Evolutionary conservation across 2,888 invertebrate species (phyloP).

Genomic region (Apodemia mormo): DNA sequence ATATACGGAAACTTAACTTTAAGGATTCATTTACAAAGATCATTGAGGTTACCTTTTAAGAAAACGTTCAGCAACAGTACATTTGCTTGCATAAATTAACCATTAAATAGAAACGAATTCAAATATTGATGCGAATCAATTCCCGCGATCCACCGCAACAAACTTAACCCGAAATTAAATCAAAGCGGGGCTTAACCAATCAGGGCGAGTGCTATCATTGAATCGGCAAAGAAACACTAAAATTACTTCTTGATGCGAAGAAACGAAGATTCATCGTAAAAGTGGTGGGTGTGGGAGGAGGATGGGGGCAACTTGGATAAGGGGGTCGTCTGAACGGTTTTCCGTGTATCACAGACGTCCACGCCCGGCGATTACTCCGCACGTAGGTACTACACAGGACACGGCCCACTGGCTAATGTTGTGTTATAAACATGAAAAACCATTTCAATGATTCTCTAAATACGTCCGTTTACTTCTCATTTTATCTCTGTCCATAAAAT

Average conservation of each 20-base stretch:
- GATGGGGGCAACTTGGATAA: slow-evolving; percentile 41
- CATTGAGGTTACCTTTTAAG: neutral
- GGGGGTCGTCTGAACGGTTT: slow-evolving; percentile 78
- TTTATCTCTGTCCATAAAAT: slow-evolving; percentile 23
- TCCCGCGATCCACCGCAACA: slow-evolving; percentile 70
- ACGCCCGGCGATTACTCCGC: slow-evolving; percentile 66
- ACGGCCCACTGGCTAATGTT: slow-evolving; percentile 67
- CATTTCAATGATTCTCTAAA: slow-evolving; percentile 76
- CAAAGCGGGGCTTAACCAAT: slow-evolving; percentile 81
- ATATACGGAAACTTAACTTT: too few species aligned
- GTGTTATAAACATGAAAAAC: slow-evolving; percentile 79
- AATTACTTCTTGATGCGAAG: slow-evolving; percentile 82
- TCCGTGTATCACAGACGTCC: slow-evolving; percentile 72
- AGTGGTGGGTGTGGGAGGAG: slow-evolving; percentile 64
- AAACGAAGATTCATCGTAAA: slow-evolving; percentile 82
- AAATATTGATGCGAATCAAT: slow-evolving; percentile 54
- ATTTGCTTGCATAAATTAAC: slow-evolving; percentile 42
- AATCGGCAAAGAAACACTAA: slow-evolving; percentile 82
- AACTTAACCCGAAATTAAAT: slow-evolving; percentile 81
- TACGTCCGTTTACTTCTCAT: slow-evolving; percentile 45
- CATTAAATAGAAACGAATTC: slow-evolving; percentile 55
- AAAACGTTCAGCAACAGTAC: neutral
- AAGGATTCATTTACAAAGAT: too few species aligned
- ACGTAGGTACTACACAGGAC: slow-evolving; percentile 55
- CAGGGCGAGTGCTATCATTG: slow-evolving; percentile 81